A percentile compares a stretch with the other conserved stretches of the same genome.
Evolutionary conservation across 2,888 invertebrate species (phyloP).

Genomic region (Holacanthella duospinosa): DNA sequence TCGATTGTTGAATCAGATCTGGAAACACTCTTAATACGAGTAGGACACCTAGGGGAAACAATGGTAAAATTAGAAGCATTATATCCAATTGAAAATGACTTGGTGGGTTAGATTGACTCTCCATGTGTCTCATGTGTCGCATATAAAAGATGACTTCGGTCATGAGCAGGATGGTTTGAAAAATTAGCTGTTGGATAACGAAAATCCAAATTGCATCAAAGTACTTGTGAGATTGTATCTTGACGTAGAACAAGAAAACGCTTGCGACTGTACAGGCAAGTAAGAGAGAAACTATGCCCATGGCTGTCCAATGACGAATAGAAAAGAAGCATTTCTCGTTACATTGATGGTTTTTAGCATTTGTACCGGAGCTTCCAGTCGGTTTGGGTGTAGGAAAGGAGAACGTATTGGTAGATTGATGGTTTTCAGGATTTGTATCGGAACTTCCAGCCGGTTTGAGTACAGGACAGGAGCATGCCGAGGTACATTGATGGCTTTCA

Average conservation of each 20-base stretch:
- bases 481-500: too few relatives aligned
- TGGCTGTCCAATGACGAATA: background rate
- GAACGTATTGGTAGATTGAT: too few relatives aligned
- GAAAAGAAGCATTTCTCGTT: background rate
- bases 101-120: background rate
- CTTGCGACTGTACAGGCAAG: background rate
- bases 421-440: too few relatives aligned
- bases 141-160: background rate
- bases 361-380: too few relatives aligned
- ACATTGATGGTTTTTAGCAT: background rate
- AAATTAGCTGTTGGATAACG: background rate
- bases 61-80: slow-evolving; percentile 5
- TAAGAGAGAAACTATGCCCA: background rate
- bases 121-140: background rate
- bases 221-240: background rate
- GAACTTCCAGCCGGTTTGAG: too few relatives aligned
- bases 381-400: too few relatives aligned
- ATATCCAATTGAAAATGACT: background rate
- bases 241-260: background rate
- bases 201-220: background rate
- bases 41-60: slow-evolving; percentile 7
- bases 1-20: background rate
- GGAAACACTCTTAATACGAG: background rate
- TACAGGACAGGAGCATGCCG: too few relatives aligned
- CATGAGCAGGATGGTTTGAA: slow-evolving; percentile 1